These are phyloP conservation scores for Aleiodes leptofemur DNA, from an alignment of 2,888 invertebrate genomes.

Conservation along the genomic window DNA sequence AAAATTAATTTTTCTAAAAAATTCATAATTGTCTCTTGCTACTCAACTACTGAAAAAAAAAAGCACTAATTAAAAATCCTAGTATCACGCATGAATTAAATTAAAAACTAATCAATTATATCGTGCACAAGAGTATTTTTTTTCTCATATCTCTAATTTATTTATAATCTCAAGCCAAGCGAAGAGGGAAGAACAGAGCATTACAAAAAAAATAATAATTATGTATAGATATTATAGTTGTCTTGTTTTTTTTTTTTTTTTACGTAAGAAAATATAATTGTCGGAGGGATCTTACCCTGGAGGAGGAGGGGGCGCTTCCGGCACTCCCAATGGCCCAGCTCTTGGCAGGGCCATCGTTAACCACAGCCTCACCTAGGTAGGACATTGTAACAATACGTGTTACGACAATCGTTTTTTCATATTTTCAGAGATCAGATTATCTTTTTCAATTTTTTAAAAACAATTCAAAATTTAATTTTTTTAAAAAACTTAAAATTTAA, in stretches of 20 bases:
- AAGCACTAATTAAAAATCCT: conserved; percentile 13
- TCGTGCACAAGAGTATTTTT: conserved; percentile 57
- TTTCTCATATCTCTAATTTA: conserved; percentile 67
- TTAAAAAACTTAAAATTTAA: too few relatives aligned
- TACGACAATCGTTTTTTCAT: conserved; percentile 65
- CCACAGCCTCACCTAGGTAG: conserved; percentile 75
- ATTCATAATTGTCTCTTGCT: too few relatives aligned
- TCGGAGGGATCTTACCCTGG: conserved; percentile 80
- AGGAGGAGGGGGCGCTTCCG: conserved; percentile 77
- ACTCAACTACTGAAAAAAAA: conserved; percentile 13
- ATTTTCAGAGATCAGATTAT: conserved; percentile 52
- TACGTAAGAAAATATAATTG: conserved; percentile 68
- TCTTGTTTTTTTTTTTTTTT: conserved; percentile 20
- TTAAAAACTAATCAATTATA: conserved; percentile 47
- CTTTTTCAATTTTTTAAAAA: conserved; percentile 40
- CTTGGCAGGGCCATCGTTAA: conserved; percentile 75
- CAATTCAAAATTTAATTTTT: too few relatives aligned
- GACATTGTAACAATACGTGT: conserved; percentile 75
- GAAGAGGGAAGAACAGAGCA: conserved; percentile 72
- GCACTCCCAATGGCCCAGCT: conserved; percentile 75
- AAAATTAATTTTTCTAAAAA: too few relatives aligned
- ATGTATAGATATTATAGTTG: conserved; percentile 31
- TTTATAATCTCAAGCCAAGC: conserved; percentile 71
- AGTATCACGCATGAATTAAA: not conserved
- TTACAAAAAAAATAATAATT: conserved; percentile 61